Base-by-base conservation (phyloP, 2,113 vertebrate genomes). In the Eublepharis macularius region DNA sequence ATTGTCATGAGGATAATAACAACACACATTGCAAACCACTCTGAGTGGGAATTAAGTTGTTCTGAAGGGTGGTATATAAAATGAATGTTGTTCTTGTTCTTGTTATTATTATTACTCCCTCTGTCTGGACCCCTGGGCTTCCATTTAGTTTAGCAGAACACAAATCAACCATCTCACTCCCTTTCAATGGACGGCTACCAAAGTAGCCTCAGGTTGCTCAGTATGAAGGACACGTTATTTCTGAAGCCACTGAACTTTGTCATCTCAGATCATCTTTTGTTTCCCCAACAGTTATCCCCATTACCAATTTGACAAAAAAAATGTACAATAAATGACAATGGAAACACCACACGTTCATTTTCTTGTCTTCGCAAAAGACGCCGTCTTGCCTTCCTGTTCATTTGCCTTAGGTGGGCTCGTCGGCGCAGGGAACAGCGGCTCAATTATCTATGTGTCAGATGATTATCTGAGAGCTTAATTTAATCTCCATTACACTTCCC, bases 371-470 rank as follows among this genome's bases (percentile, higher is more conserved):
- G 86, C 89, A 54, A 91, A 84, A 85, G 57, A 17, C 32, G 86
- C 57, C 3, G 41, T 47, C 60, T 45, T 3, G 63, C 89, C 89
- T 87, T 85, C 87, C 78, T 1, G 80, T 70, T 4, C 57, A 39
- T 91, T 83, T 95, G 39, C 60, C 89, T 93, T 91, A 19, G 21
- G 87, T 87, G 87, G 76, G 89, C 94, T 97, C 95, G 95, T 97
- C 96, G 97, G 90, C 66, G 93, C 91, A 87, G 88, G 94, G 96
- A 97, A 97, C 96, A 96, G 96, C 95, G 95, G 96, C 96, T 98
- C 97, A 98, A 98, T 98, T 98, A 98, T 97, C 96, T 97, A 94
- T 90, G 94, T 97, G 97, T 97, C 97, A 98, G 97, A 97, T 96
- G 97, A 98, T 98, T 98, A 98, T 98, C 96, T 94, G 91, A 93